Conservation (phyloP, 2,888 invertebrate species). For the Willowsia nigromaculata region DNA sequence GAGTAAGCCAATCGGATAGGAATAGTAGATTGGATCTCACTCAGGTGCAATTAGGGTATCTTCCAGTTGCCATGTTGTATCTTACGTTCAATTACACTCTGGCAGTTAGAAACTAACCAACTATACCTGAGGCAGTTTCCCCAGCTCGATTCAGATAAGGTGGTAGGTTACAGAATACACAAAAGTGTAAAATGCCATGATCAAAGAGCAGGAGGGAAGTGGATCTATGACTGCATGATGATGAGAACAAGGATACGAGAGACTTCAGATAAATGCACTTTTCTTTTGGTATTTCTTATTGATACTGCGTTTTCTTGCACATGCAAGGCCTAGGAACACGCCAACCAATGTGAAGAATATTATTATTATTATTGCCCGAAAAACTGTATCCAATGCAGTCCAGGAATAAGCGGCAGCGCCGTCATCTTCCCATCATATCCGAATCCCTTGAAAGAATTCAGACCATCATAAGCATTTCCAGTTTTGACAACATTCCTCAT, state of each 20-base stretch:
- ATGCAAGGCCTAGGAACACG: neutral
- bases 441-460: neutral
- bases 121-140: conserved; percentile 8
- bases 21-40: conserved; percentile 44
- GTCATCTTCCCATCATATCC: neutral
- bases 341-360: neutral
- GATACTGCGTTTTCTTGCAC: neutral
- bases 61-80: conserved; percentile 43
- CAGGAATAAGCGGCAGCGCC: neutral
- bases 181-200: neutral
- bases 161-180: neutral
- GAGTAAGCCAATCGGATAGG: neutral
- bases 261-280: neutral
- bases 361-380: neutral
- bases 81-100: conserved; percentile 26
- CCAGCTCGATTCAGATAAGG: conserved; percentile 24
- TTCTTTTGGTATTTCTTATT: neutral
- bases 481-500: neutral
- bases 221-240: neutral
- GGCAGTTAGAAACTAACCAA: neutral
- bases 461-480: neutral
- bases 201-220: neutral
- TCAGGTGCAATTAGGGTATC: conserved; percentile 48
- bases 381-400: neutral
- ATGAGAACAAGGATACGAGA: neutral